A percentile compares a stretch with the other conserved stretches of the same genome.
Evolutionary conservation across 2,888 invertebrate species (phyloP).

Genomic region (Anthrax anthrax): DNA sequence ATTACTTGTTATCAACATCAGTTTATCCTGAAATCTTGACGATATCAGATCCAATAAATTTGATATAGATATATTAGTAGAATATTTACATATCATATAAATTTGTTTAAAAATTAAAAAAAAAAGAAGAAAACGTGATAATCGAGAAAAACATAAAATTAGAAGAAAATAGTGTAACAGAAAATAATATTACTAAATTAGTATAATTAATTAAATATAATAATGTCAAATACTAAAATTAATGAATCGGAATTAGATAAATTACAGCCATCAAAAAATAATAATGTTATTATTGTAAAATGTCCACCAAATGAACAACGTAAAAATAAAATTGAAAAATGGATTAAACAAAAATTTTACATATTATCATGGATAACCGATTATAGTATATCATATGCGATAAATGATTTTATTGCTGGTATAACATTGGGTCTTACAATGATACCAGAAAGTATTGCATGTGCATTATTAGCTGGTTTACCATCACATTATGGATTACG

Average conservation of each 20-base stretch:
- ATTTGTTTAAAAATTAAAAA: too few species aligned
- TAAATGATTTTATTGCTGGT: slow-evolving; percentile 75
- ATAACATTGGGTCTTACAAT: slow-evolving; percentile 80
- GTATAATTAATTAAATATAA: too few species aligned
- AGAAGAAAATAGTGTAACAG: too few species aligned
- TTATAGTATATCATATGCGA: slow-evolving; percentile 34
- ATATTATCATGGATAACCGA: slow-evolving; percentile 27
- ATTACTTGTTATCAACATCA: too few species aligned
- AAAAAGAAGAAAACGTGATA: too few species aligned
- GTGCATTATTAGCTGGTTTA: slow-evolving; percentile 71
- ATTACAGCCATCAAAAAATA: too few species aligned
- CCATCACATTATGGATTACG: slow-evolving; percentile 85
- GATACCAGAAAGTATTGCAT: slow-evolving; percentile 90
- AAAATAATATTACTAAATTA: too few species aligned
- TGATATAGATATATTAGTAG: too few species aligned
- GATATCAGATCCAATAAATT: too few species aligned
- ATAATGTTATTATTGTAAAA: not conserved
- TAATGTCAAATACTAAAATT: too few species aligned
- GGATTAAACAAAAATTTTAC: slow-evolving; percentile 6
- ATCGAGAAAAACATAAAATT: too few species aligned
- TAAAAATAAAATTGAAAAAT: slow-evolving; percentile 1
- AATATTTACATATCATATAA: too few species aligned
- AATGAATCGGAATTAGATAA: not conserved
- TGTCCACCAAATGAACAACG: not conserved
- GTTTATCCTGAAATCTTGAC: slow-evolving; percentile 1